Evolutionary conservation across 1,140 invertebrate genomes (phyloP), one percentile per base, ranked within the genome.

Genomic region (Philaenus spumarius): DNA sequence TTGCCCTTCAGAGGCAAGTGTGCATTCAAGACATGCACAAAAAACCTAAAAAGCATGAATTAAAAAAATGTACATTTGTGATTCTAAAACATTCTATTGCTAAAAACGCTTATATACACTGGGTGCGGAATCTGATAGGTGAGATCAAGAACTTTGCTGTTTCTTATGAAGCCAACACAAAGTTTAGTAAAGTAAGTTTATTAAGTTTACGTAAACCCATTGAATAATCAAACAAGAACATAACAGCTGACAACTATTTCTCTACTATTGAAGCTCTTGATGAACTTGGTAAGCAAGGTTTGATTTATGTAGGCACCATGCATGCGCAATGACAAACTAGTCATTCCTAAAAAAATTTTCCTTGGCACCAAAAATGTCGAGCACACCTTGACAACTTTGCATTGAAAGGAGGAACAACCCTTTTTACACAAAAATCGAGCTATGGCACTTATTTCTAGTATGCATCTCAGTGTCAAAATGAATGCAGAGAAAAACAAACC

Each of bases 211-310:
- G 43, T 1, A 64, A 65, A 62, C 57, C 58, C 56, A 64, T 72
- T 37, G 54, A 67, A 47, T 73, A 12, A 70, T 68, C 9, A n/a
- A n/a, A n/a, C n/a, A n/a, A n/a, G n/a, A n/a, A n/a, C n/a, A n/a
- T n/a, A n/a, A n/a, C n/a, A n/a, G 61, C 60, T 55, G 71, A 73
- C 61, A 74, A 73, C 60, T 73, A 67, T 64, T 73, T 73, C 58
- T 67, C 61, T 23, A 65, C 63, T 1, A 52, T 71, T 12, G 46
- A 53, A 46, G 62, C 71, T 34, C 64, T 64, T 22, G 67, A 72
- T 58, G 60, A 65, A 23, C 62, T 75, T 55, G 59, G 67, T 20
- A 60, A 62, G 47, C 55, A 50, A 24, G 37, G 50, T 14, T 20
- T 51, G 19, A 62, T 60, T 24, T 58, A 59, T 15, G 39, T 64